Evolutionary conservation across 1,140 invertebrate genomes (phyloP).

Genomic region (Propsilocerus akamusi): DNA sequence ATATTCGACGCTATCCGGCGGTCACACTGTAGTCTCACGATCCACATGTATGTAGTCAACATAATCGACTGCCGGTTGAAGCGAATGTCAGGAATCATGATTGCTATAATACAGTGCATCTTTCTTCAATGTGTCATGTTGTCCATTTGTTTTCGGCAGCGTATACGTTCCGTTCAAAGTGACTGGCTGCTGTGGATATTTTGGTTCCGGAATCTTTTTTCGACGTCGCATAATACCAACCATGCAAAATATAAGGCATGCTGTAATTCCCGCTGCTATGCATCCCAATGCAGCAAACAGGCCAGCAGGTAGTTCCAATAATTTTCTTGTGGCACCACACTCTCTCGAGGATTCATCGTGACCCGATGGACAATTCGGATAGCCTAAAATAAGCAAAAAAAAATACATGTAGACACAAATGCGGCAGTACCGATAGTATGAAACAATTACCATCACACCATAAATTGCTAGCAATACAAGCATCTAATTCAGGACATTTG

Average conservation of each 20-base stretch:
- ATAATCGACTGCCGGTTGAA: slow-evolving; percentile 42
- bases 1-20: neutral
- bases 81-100: slow-evolving; percentile 58
- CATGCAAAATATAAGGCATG: slow-evolving; percentile 31
- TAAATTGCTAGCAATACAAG: slow-evolving; percentile 63
- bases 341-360: slow-evolving; percentile 58
- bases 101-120: slow-evolving; percentile 35
- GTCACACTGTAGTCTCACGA: slow-evolving; percentile 48
- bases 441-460: slow-evolving; percentile 64
- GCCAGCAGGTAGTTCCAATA: slow-evolving; percentile 28
- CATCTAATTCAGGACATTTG: slow-evolving; percentile 73
- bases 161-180: slow-evolving; percentile 28
- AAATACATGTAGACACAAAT: neutral
- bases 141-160: slow-evolving; percentile 27
- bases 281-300: slow-evolving; percentile 31
- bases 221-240: slow-evolving; percentile 28
- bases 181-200: slow-evolving; percentile 7
- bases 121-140: slow-evolving; percentile 26
- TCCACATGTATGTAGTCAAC: slow-evolving; percentile 76
- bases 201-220: slow-evolving; percentile 29
- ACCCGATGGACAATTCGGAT: slow-evolving; percentile 62
- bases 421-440: neutral
- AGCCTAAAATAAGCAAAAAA: slow-evolving; percentile 11
- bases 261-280: slow-evolving; percentile 30
- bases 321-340: slow-evolving; percentile 36